A percentile compares a stretch with the other conserved stretches of the same genome.
These are phyloP conservation scores for Melanerpes formicivorus DNA, from an alignment of 2,113 vertebrate genomes.

Conservation along the genomic window DNA sequence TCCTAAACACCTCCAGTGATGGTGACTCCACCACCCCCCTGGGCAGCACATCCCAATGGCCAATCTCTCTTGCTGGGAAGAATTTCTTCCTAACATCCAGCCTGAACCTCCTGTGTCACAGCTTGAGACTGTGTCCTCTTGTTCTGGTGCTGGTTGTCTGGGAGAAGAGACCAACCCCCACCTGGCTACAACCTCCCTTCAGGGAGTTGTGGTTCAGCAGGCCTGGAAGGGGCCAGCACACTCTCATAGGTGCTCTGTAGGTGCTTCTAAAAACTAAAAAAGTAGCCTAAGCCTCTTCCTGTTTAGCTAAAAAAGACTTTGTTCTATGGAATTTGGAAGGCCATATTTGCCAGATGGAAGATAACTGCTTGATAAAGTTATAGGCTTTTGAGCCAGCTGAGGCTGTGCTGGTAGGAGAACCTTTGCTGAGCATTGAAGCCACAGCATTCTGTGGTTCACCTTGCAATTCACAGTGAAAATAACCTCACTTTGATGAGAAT, in stretches of 20 bases:
- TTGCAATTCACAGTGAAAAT: not conserved
- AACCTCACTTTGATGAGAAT: not conserved
- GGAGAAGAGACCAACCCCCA: too few relatives aligned
- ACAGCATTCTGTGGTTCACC: not conserved
- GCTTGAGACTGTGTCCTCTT: too few relatives aligned
- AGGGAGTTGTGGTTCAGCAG: not conserved
- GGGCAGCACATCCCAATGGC: too few relatives aligned
- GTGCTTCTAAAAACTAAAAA: not conserved
- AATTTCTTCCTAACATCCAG: too few relatives aligned
- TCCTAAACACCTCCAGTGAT: too few relatives aligned
- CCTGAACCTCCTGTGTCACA: too few relatives aligned
- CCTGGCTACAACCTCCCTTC: too few relatives aligned
- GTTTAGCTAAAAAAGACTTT: not conserved
- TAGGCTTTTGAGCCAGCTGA: not conserved
- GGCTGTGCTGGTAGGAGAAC: not conserved
- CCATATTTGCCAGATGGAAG: not conserved
- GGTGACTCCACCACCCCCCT: too few relatives aligned
- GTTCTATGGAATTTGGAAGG: not conserved
- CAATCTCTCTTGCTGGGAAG: too few relatives aligned
- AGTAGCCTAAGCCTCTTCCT: not conserved
- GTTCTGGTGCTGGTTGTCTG: too few relatives aligned
- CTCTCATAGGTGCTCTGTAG: not conserved
- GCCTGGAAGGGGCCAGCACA: not conserved
- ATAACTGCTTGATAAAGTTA: not conserved
- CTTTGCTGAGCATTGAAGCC: not conserved